These are phyloP conservation scores for Jaculus jaculus DNA, from an alignment of 2,113 vertebrate genomes.

Conservation along the genomic window DNA sequence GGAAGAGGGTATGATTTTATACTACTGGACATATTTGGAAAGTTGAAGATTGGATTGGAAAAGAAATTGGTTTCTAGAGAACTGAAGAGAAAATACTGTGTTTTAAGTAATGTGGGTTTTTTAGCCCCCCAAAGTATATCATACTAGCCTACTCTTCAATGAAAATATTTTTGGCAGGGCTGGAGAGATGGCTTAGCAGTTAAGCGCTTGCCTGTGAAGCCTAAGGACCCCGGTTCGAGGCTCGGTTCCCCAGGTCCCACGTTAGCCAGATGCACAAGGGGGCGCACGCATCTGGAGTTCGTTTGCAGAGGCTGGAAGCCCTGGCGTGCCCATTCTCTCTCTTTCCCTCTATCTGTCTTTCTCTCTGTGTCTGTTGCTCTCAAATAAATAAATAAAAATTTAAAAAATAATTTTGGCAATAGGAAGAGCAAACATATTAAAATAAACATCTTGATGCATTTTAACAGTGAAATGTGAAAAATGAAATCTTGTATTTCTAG, in stretches of 20 bases:
- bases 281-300: too few species aligned
- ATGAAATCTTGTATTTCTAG: background rate
- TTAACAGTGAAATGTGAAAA: background rate
- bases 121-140: background rate
- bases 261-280: too few species aligned
- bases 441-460: background rate
- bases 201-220: too few species aligned
- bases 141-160: background rate
- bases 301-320: too few species aligned
- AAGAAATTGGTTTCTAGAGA: background rate
- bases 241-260: too few species aligned
- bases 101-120: background rate
- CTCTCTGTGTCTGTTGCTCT: too few species aligned
- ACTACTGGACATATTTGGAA: background rate
- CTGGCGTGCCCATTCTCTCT: too few species aligned
- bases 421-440: background rate
- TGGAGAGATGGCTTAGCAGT: too few species aligned
- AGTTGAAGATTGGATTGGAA: slow-evolving; percentile 8
- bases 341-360: too few species aligned
- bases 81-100: background rate
- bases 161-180: background rate
- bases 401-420: background rate
- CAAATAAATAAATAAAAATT: too few species aligned
- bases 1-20: background rate
- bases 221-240: too few species aligned